phyloP scores from a whole-genome alignment of 2,797 vertebrate genomes.

The Urophycis tenuis region DNA sequence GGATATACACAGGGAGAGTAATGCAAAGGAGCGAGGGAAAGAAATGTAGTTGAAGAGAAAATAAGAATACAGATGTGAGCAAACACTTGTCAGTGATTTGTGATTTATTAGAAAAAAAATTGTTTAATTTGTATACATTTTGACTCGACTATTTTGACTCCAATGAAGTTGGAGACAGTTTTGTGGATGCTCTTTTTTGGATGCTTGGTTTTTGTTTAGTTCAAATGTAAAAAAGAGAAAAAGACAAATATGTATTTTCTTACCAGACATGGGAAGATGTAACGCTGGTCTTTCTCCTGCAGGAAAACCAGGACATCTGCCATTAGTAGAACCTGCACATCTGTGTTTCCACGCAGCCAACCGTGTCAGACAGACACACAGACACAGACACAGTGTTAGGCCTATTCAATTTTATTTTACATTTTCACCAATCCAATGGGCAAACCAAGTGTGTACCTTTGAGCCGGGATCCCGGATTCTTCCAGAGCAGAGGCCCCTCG shows the following conservation, averaged over 20 bases:
- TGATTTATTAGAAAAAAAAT: neutral
- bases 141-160: too few species aligned
- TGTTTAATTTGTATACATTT: neutral
- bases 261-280: slow-evolving; percentile 83
- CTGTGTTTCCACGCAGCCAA: slow-evolving; percentile 26
- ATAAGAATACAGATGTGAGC: neutral
- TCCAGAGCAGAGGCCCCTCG: slow-evolving; percentile 83
- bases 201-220: neutral
- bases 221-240: neutral
- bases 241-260: slow-evolving; percentile 52
- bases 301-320: slow-evolving; percentile 65
- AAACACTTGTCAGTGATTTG: neutral
- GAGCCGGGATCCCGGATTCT: slow-evolving; percentile 76
- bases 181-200: neutral
- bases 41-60: neutral
- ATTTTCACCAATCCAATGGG: neutral
- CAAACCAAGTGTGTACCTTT: slow-evolving; percentile 70
- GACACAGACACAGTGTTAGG: neutral
- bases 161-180: neutral
- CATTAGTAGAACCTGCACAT: slow-evolving; percentile 84
- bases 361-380: neutral
- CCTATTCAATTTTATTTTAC: neutral
- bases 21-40: neutral
- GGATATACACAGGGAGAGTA: neutral
- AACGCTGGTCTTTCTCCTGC: slow-evolving; percentile 86